Percentiles rank a stretch among this genome's conserved stretches.
phyloP scores from a whole-genome alignment of 2,888 invertebrate species.

The Diogma glabrata region DNA sequence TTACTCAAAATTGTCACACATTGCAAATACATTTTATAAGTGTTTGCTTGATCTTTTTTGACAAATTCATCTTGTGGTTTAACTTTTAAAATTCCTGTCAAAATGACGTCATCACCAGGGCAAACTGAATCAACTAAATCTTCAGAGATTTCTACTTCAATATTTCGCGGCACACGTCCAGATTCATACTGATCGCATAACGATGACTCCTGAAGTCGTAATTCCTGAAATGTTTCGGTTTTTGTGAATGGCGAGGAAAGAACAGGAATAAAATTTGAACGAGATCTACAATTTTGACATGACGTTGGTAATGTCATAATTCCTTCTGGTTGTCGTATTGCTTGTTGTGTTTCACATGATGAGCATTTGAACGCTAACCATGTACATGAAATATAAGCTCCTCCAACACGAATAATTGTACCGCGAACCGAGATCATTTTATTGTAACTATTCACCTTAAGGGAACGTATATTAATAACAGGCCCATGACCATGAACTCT shows the following conservation, averaged over 20 bases:
- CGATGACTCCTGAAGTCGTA: slow-evolving; percentile 68
- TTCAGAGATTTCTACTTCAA: slow-evolving; percentile 75
- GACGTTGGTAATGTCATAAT: slow-evolving; percentile 38
- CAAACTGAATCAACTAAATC: slow-evolving; percentile 74
- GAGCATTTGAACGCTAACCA: slow-evolving; percentile 70
- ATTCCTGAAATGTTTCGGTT: slow-evolving; percentile 66
- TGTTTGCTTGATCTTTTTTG: slow-evolving; percentile 43
- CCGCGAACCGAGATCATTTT: slow-evolving; percentile 68
- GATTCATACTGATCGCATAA: slow-evolving; percentile 41
- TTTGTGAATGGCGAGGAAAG: slow-evolving; percentile 57
- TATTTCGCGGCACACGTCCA: slow-evolving; percentile 60
- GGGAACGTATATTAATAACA: slow-evolving; percentile 50
- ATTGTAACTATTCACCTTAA: slow-evolving; percentile 65
- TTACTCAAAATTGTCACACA: slow-evolving; percentile 66
- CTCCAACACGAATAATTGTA: slow-evolving; percentile 70
- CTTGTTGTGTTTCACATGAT: slow-evolving; percentile 53
- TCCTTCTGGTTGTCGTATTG: slow-evolving; percentile 43
- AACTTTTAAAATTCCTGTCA: slow-evolving; percentile 81
- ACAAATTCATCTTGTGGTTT: slow-evolving; percentile 23
- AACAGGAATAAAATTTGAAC: slow-evolving; percentile 50
- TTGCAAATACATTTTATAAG: slow-evolving; percentile 65
- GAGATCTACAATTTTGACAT: slow-evolving; percentile 46
- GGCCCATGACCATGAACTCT: slow-evolving; percentile 53
- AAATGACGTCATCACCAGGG: slow-evolving; percentile 78
- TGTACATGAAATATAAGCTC: slow-evolving; percentile 57